Percentiles rank a stretch among this genome's conserved stretches.
phyloP scores from a whole-genome alignment of 2,888 invertebrate species.

The Trachelus stipa region DNA sequence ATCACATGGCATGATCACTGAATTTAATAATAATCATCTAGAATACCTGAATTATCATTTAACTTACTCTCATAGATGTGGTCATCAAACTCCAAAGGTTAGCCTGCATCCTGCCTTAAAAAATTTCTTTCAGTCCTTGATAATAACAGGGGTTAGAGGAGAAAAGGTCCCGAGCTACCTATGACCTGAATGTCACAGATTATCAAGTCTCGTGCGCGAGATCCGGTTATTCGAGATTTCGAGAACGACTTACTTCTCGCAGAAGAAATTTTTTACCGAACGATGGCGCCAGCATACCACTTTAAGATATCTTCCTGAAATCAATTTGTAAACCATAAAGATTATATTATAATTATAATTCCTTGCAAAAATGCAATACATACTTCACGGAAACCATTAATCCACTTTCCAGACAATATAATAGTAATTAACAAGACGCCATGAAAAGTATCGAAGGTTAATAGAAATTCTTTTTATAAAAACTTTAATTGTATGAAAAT shows the following conservation, averaged over 20 bases:
- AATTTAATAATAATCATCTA: neutral
- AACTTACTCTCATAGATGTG: slow-evolving; percentile 65
- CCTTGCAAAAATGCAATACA: neutral
- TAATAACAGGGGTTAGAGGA: slow-evolving; percentile 29
- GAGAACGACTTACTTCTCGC: slow-evolving; percentile 3
- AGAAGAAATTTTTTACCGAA: neutral
- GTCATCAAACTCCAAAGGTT: slow-evolving; percentile 66
- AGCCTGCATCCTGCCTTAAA: slow-evolving; percentile 64
- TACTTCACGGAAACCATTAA: neutral
- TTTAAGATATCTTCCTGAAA: neutral
- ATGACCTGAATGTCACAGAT: slow-evolving; percentile 21
- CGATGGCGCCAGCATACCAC: neutral
- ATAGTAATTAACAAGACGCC: neutral
- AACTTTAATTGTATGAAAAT: neutral
- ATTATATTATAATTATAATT: neutral
- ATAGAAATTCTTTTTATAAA: neutral
- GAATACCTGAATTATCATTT: neutral
- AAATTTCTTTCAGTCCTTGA: slow-evolving; percentile 6
- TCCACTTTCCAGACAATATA: neutral
- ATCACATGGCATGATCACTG: neutral
- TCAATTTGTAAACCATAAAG: neutral
- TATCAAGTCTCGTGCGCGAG: slow-evolving; percentile 32
- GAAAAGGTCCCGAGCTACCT: slow-evolving; percentile 21
- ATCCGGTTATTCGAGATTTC: slow-evolving; percentile 18
- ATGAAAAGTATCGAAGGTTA: neutral